These are phyloP conservation scores for Aphrocallistes beatrix DNA, from an alignment of 37 sponge, comb jelly and placozoan species.

Conservation along the genomic window DNA sequence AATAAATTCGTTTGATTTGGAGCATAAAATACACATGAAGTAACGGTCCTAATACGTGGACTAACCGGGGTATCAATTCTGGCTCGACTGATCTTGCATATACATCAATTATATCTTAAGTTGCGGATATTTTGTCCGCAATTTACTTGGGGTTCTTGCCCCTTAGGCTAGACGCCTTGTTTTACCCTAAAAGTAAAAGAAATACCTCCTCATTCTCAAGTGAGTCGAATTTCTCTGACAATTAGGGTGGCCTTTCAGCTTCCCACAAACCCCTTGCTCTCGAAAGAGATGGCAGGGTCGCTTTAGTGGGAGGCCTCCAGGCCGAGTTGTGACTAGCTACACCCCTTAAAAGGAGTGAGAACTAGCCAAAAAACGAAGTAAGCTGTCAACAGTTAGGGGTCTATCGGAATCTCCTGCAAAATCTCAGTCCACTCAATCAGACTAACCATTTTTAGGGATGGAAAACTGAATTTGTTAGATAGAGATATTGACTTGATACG, in stretches of 20 bases:
- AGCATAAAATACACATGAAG: too few species aligned
- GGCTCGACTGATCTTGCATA: too few species aligned
- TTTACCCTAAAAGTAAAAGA: too few species aligned
- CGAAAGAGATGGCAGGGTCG: not conserved
- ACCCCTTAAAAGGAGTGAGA: conserved; percentile 9
- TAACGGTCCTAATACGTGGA: too few species aligned
- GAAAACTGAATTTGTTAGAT: not conserved
- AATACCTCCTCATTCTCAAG: not conserved
- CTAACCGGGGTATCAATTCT: too few species aligned
- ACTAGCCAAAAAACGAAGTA: conserved; percentile 16
- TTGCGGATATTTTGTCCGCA: too few species aligned
- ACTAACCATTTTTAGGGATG: not conserved
- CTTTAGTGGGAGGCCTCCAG: conserved; percentile 8
- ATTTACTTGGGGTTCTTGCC: too few species aligned
- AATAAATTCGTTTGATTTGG: too few species aligned
- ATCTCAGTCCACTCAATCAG: not conserved
- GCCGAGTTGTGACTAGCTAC: conserved; percentile 12
- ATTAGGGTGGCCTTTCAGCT: not conserved
- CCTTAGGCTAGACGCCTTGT: too few species aligned
- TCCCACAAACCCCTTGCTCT: not conserved
- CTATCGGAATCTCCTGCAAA: conserved; percentile 12
- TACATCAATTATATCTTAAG: too few species aligned
- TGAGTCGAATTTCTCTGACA: not conserved
- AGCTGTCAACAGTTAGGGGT: conserved; percentile 13
- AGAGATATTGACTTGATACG: not conserved